Base-by-base conservation (phyloP, 2,888 invertebrate genomes). In the Eristalis pertinax region DNA sequence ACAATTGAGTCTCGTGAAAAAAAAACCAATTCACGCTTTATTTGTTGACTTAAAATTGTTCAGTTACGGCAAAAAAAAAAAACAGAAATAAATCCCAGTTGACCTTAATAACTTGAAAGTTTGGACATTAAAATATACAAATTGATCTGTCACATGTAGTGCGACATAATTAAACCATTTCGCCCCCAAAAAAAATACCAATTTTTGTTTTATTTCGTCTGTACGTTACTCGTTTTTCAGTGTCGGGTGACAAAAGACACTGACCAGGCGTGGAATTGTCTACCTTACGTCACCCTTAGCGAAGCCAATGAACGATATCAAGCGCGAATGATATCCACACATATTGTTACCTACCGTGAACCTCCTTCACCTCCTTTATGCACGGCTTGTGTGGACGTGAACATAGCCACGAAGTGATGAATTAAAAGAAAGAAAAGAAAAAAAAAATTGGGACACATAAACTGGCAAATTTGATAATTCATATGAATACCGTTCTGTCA, bases 41-140 rank as follows among this genome's bases (percentile, higher is more conserved):
- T n/a, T 43, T 43, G 43, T 43, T 43, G 43, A 1, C 41, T 43
- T 43, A 4, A 50, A 19, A 19, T 50, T 50, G 13, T 24, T 60
- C 24, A 60, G 10, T 15, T 26, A 26, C 26, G 2, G 26, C 4
- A 1, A 26, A 26, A 26, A 26, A 26, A 26, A 26, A 26, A 26
- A 15, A 24, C 13, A 11, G 10, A 60, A 11, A 26, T 5, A 60
- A 60, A 26, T 56, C 56, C 56, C 60, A 41, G 13, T 10, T 32
- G 79, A 79, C 79, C 79, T 79, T 79, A 73, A 79, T 73, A 67
- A 60, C 72, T 67, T n/a, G 63, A 85, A 81, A 81, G 68, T 73
- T 73, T 32, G 22, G 8, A 56, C 58, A 76, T 68, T 73, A 41
- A 73, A 10, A n/a, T n/a, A 22, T 19, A 63, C 43, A 73, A 77